Evolutionary conservation across 2,888 invertebrate genomes (phyloP).

Genomic region (Tineola bisselliella): DNA sequence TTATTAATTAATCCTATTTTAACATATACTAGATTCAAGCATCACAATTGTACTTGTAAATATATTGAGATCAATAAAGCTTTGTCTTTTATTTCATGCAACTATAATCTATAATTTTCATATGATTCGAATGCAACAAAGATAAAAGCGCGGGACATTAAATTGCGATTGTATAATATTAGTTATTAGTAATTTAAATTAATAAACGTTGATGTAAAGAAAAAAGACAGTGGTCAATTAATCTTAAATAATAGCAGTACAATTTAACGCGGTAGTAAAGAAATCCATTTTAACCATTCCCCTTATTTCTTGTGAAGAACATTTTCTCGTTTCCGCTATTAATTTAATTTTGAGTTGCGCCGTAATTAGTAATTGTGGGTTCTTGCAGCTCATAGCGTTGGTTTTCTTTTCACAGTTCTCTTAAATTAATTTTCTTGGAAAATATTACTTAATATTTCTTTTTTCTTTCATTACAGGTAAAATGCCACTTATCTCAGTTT

Average conservation of each 20-base stretch:
- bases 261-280: not conserved
- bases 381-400: conserved; percentile 1
- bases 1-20: too few species aligned
- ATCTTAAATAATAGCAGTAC: not conserved
- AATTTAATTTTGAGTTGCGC: conserved; percentile 23
- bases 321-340: conserved; percentile 19
- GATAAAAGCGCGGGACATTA: too few species aligned
- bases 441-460: not conserved
- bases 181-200: too few species aligned
- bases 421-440: not conserved
- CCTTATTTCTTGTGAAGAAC: not conserved
- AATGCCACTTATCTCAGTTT: not conserved
- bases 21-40: too few species aligned
- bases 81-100: too few species aligned
- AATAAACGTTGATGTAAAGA: too few species aligned
- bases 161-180: too few species aligned
- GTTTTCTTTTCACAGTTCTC: conserved; percentile 8
- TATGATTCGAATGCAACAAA: too few species aligned
- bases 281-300: conserved; percentile 4
- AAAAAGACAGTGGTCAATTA: not conserved
- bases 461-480: not conserved
- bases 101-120: too few species aligned
- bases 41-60: too few species aligned
- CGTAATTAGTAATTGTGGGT: conserved; percentile 24
- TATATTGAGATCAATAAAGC: too few species aligned